A percentile compares a stretch with the other conserved stretches of the same genome.
These are phyloP conservation scores for Dipodomys ordii DNA, from an alignment of 2,113 vertebrate genomes.

Conservation along the genomic window DNA sequence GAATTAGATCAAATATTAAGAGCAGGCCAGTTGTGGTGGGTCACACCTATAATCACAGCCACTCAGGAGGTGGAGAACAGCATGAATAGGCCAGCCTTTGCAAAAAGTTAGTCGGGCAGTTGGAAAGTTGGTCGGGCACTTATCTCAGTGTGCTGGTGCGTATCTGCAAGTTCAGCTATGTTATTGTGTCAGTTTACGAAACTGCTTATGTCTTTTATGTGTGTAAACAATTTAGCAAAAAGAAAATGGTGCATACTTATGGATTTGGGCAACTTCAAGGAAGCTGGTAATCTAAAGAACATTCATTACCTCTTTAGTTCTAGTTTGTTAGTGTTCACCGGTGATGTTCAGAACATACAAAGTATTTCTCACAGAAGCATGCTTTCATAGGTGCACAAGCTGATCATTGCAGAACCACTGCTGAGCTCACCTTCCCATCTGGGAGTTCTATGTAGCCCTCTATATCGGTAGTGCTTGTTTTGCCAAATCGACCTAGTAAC, in stretches of 20 bases:
- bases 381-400: not conserved
- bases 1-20: conserved; percentile 11
- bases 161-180: not conserved
- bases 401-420: not conserved
- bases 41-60: too few relatives aligned
- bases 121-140: too few relatives aligned
- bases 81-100: too few relatives aligned
- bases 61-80: too few relatives aligned
- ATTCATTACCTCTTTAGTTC: not conserved
- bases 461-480: conserved; percentile 91
- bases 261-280: conserved; percentile 11
- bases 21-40: too few relatives aligned
- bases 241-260: not conserved
- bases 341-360: not conserved
- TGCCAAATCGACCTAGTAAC: conserved; percentile 93
- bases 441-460: conserved; percentile 94
- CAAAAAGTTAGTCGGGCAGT: too few relatives aligned
- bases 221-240: conserved; percentile 4
- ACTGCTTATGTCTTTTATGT: not conserved
- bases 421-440: conserved; percentile 92
- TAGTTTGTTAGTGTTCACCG: not conserved
- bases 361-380: not conserved
- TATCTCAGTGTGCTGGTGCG: too few relatives aligned
- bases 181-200: conserved; percentile 22
- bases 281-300: conserved; percentile 33